phyloP scores from a whole-genome alignment of 1,140 invertebrate species.

The Calosoma granatense region DNA sequence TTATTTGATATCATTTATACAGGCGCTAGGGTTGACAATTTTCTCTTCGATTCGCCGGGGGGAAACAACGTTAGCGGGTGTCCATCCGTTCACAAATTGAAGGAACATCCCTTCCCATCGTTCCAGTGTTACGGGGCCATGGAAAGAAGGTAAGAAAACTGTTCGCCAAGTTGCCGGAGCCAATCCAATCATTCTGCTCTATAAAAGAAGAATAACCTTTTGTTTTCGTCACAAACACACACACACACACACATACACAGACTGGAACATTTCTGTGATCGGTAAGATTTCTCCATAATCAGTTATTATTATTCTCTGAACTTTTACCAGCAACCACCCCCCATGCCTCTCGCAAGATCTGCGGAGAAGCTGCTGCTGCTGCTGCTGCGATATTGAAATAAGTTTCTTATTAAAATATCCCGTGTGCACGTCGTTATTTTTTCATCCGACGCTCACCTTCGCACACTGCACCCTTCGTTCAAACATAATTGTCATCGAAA shows the following conservation, averaged over 20 bases:
- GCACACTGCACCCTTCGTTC: too few relatives aligned
- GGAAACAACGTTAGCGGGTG: slow-evolving; percentile 9
- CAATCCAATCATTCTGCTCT: not conserved
- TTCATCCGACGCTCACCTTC: not conserved
- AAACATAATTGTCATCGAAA: not conserved
- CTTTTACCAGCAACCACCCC: not conserved
- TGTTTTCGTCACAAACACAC: not conserved
- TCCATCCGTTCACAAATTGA: too few relatives aligned
- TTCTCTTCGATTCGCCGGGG: not conserved
- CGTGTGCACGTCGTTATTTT: not conserved
- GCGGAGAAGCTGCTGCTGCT: too few relatives aligned
- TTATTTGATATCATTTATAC: too few relatives aligned
- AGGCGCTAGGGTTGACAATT: not conserved
- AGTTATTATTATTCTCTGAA: not conserved
- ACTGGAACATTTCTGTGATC: too few relatives aligned
- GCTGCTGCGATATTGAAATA: not conserved
- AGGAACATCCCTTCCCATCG: too few relatives aligned
- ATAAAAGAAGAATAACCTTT: not conserved
- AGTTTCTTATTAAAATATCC: not conserved
- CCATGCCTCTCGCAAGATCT: not conserved
- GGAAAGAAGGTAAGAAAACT: not conserved
- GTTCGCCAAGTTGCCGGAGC: not conserved
- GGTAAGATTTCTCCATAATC: not conserved
- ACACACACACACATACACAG: too few relatives aligned
- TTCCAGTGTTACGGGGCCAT: too few relatives aligned